These are phyloP conservation scores for Pseudolaguvia tuberculata DNA, from an alignment of 2,113 vertebrate species.

Conservation along the genomic window DNA sequence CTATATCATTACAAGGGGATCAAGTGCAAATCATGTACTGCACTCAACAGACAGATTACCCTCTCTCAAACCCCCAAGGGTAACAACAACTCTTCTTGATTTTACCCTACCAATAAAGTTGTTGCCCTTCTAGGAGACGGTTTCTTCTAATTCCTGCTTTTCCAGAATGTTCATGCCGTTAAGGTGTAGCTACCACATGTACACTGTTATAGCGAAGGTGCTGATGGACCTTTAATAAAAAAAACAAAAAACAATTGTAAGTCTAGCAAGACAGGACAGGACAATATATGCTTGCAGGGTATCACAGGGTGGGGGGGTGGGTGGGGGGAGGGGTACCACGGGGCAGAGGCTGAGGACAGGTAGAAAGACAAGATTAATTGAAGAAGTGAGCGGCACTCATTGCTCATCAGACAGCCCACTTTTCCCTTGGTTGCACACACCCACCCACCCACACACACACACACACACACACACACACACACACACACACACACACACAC, in stretches of 20 bases:
- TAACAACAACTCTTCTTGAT: too few relatives aligned
- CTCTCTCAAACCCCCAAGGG: constrained; percentile 52
- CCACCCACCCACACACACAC: constrained; percentile 14
- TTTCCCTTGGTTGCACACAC: constrained; percentile 50
- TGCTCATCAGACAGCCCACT: constrained; percentile 81
- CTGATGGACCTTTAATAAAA: too few relatives aligned
- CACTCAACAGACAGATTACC: constrained; percentile 83
- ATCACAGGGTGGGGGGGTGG: constrained; percentile 77
- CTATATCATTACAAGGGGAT: constrained; percentile 89
- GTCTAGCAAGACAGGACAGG: constrained; percentile 95
- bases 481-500: too few relatives aligned
- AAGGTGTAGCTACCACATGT: constrained; percentile 91
- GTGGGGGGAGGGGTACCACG: too few relatives aligned
- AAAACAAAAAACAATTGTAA: constrained; percentile 88
- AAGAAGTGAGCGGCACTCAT: constrained; percentile 87
- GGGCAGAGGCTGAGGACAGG: constrained; percentile 84
- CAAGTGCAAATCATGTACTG: constrained; percentile 83
- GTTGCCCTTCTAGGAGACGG: constrained; percentile 74
- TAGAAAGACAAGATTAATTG: constrained; percentile 98
- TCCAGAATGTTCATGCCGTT: constrained; percentile 81
- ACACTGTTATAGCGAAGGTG: constrained; percentile 70
- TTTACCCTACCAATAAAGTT: not conserved
- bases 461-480: too few relatives aligned
- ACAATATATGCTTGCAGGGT: constrained; percentile 92
- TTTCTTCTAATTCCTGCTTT: constrained; percentile 82